phyloP scores from a whole-genome alignment of 2,113 vertebrate genomes.

The Pteropus alecto region DNA sequence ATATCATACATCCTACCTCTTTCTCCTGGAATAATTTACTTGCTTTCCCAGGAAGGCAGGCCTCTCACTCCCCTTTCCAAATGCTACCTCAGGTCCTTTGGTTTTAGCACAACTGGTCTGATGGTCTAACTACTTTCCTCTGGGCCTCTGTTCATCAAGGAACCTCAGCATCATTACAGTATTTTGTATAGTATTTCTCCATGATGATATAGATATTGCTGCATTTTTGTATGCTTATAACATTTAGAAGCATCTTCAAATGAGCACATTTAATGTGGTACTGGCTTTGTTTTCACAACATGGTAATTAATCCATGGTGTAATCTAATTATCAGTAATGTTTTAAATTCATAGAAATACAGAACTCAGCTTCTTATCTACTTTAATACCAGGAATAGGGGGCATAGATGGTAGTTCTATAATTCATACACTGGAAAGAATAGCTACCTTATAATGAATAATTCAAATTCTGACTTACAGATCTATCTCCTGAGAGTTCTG shows the following conservation, averaged over 20 bases:
- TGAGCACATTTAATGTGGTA: not conserved
- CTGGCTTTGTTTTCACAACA: not conserved
- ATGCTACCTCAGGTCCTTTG: not conserved
- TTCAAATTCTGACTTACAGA: slow-evolving; percentile 37
- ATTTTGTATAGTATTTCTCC: not conserved
- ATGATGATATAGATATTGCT: not conserved
- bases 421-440: not conserved
- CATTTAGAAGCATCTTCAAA: not conserved
- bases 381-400: not conserved
- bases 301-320: not conserved
- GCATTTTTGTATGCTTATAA: not conserved
- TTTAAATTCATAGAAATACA: not conserved
- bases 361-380: not conserved
- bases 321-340: not conserved
- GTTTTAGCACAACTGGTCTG: not conserved
- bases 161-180: not conserved
- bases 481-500: not conserved
- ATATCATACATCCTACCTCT: not conserved
- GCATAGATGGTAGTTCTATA: not conserved
- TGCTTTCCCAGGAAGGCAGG: not conserved
- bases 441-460: not conserved
- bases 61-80: not conserved
- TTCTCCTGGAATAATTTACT: not conserved
- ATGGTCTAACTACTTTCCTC: not conserved
- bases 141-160: not conserved